A percentile compares a stretch with the other conserved stretches of the same genome.
These are phyloP conservation scores for Calonectris borealis DNA, from an alignment of 2,113 vertebrate genomes.

Conservation along the genomic window DNA sequence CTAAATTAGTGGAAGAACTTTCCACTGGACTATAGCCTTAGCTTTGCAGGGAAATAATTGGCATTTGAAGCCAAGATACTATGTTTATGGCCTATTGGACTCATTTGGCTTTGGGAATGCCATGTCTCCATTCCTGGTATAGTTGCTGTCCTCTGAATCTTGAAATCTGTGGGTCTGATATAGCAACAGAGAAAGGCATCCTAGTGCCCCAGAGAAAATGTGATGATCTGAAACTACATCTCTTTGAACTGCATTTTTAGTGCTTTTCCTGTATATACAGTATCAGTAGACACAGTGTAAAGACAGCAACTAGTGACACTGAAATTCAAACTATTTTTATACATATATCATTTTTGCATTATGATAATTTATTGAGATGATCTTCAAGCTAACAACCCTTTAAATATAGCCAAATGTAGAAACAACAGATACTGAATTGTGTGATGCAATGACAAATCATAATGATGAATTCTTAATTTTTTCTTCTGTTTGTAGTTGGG, in stretches of 20 bases:
- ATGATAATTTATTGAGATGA: neutral
- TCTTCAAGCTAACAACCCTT: neutral
- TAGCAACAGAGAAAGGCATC: neutral
- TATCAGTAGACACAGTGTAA: neutral
- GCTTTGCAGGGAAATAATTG: constrained; percentile 22
- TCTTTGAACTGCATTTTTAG: neutral
- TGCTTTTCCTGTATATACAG: neutral
- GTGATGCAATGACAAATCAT: neutral
- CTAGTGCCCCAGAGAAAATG: neutral
- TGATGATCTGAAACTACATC: neutral
- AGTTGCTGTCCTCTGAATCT: neutral
- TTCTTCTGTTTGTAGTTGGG: neutral
- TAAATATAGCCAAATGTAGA: neutral
- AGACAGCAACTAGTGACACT: neutral
- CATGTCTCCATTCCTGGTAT: neutral
- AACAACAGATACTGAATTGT: neutral
- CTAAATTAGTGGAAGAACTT: constrained; percentile 11
- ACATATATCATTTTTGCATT: neutral
- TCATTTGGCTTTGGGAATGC: neutral
- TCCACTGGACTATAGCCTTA: neutral
- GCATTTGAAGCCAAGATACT: neutral
- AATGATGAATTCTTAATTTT: neutral
- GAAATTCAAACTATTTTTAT: neutral
- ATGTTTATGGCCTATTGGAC: neutral
- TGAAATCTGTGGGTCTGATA: neutral